A percentile compares a stretch with the other conserved stretches of the same genome.
These are phyloP conservation scores for Dryocosmus kuriphilus DNA, from an alignment of 2,888 invertebrate species.

Conservation along the genomic window DNA sequence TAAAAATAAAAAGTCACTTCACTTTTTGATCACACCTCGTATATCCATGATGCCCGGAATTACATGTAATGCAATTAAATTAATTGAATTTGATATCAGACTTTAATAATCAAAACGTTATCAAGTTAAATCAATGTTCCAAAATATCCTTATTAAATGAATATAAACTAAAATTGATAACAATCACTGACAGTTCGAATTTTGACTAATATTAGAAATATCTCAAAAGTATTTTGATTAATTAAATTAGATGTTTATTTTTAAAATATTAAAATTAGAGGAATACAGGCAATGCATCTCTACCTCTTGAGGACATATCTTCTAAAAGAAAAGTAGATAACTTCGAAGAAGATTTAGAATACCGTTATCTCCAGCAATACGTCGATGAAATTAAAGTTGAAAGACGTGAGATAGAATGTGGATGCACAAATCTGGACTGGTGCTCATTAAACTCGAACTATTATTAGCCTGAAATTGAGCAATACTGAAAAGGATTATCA, in stretches of 20 bases:
- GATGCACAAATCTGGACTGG: neutral
- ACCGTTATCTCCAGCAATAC: conserved; percentile 56
- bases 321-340: conserved; percentile 60
- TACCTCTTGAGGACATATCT: conserved; percentile 48
- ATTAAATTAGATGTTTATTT: no score
- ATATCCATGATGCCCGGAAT: conserved; percentile 59
- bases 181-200: no score
- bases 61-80: conserved; percentile 52
- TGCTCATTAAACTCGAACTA: neutral
- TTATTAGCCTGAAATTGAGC: neutral
- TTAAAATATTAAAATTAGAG: conserved; percentile 45
- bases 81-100: no score
- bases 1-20: no score
- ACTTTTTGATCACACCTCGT: no score
- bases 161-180: no score
- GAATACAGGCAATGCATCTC: conserved; percentile 56
- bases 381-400: conserved; percentile 55
- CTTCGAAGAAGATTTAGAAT: conserved; percentile 57
- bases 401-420: conserved; percentile 58
- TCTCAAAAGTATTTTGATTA: no score
- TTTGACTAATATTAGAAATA: no score
- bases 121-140: no score
- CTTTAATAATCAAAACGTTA: no score
- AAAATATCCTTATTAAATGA: no score
- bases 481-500: neutral